Conservation (phyloP, 1,140 invertebrate genomes). For the Apolygus lucorum region DNA sequence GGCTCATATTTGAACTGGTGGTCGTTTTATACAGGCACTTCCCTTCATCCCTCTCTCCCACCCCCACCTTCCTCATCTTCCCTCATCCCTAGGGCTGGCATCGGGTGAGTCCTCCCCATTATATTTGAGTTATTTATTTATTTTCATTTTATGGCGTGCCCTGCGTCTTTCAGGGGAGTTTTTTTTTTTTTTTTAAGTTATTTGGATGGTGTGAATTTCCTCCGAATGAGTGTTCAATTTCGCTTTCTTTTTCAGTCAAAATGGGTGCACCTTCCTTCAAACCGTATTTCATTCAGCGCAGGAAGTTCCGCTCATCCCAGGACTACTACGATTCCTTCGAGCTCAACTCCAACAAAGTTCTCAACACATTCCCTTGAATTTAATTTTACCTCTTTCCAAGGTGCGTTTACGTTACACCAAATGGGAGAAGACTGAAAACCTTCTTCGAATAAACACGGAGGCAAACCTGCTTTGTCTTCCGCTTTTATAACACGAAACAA, state of each 20-base stretch:
- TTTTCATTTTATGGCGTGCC: not conserved
- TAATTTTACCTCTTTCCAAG: too few species aligned
- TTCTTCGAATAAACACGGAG: too few species aligned
- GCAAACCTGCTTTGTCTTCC: too few species aligned
- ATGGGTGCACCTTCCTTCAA: not conserved
- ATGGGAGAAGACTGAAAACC: too few species aligned
- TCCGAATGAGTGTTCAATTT: not conserved
- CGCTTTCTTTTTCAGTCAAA: not conserved
- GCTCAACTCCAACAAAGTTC: not conserved
- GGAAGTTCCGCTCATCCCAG: not conserved
- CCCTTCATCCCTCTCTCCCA: too few species aligned
- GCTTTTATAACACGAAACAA: too few species aligned
- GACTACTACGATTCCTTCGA: slow-evolving; percentile 3
- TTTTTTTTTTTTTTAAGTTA: not conserved
- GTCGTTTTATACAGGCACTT: too few species aligned
- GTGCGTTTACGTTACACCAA: too few species aligned
- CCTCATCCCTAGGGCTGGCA: too few species aligned
- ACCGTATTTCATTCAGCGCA: slow-evolving; percentile 8
- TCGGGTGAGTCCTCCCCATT: too few species aligned
- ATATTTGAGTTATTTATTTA: not conserved
- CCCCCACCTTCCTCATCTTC: too few species aligned
- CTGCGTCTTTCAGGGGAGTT: not conserved
- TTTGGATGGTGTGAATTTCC: not conserved
- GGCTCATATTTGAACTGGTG: too few species aligned
- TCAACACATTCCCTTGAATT: not conserved